These are phyloP conservation scores for Saguinus midas DNA, from an alignment of 2,113 vertebrate species.

Conservation along the genomic window DNA sequence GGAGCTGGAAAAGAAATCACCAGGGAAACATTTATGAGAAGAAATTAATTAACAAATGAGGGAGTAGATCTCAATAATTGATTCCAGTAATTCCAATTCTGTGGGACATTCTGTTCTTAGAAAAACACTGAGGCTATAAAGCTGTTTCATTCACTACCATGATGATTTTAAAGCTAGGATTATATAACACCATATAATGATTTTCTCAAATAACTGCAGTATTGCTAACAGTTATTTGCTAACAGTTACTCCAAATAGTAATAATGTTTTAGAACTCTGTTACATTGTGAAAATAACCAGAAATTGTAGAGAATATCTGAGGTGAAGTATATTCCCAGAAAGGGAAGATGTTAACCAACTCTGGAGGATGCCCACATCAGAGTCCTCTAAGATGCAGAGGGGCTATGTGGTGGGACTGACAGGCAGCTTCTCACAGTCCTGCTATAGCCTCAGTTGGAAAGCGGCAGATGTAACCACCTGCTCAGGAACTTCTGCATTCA, in stretches of 20 bases:
- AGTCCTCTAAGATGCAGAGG: too few relatives aligned
- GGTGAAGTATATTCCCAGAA: neutral
- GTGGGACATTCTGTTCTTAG: neutral
- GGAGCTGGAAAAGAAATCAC: neutral
- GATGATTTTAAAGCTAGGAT: neutral
- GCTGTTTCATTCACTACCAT: neutral
- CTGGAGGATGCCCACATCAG: too few relatives aligned
- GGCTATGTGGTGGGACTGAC: neutral
- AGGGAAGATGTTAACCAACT: neutral
- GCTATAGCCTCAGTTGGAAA: neutral
- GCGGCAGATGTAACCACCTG: neutral
- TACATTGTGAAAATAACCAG: neutral
- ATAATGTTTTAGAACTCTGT: neutral
- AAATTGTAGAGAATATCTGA: neutral
- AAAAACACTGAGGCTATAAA: neutral
- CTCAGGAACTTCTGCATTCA: neutral
- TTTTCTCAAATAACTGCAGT: constrained; percentile 9
- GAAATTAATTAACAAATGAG: neutral
- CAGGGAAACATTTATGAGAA: neutral
- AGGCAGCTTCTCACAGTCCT: neutral
- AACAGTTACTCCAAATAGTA: neutral
- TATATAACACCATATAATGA: neutral
- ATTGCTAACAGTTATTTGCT: neutral
- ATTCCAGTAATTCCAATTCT: neutral
- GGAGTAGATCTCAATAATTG: neutral